phyloP scores from a whole-genome alignment of 1,140 invertebrate species.

The Hesperophylax magnus region DNA sequence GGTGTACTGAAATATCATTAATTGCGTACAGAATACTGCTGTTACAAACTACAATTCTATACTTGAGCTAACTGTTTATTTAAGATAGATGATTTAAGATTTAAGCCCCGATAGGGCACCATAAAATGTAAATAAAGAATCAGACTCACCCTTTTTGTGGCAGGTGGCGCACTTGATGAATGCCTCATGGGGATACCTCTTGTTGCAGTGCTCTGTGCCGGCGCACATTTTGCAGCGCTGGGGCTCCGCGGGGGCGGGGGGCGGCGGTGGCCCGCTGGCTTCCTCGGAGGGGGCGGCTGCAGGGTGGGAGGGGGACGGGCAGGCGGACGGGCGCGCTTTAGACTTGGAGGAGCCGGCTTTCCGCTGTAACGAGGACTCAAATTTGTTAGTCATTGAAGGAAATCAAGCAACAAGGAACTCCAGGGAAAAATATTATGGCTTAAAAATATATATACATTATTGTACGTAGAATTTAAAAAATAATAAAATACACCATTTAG shows the following conservation, averaged over 20 bases:
- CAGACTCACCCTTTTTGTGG: constrained; percentile 76
- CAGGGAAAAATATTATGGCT: too few relatives aligned
- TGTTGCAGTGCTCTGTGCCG: constrained; percentile 71
- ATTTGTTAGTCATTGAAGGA: too few relatives aligned
- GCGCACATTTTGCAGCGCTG: constrained; percentile 69
- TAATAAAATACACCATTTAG: too few relatives aligned
- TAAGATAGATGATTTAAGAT: too few relatives aligned
- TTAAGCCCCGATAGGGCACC: too few relatives aligned
- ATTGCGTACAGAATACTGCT: too few relatives aligned
- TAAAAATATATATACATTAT: too few relatives aligned
- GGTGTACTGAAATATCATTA: constrained; percentile 75
- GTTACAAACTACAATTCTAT: too few relatives aligned
- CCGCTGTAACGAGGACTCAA: constrained; percentile 17
- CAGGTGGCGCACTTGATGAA: constrained; percentile 83
- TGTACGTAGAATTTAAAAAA: too few relatives aligned
- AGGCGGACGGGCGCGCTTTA: constrained; percentile 4
- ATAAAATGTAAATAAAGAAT: too few relatives aligned
- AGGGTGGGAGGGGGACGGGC: constrained; percentile 18
- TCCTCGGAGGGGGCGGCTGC: constrained; percentile 4
- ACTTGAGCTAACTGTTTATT: too few relatives aligned
- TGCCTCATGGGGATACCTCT: constrained; percentile 70
- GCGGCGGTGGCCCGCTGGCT: constrained; percentile 53
- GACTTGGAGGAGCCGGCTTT: constrained; percentile 43
- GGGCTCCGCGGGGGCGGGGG: constrained; percentile 35
- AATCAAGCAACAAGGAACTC: too few relatives aligned